Percentiles rank a stretch among this genome's conserved stretches.
Evolutionary conservation across 2,797 vertebrate genomes (phyloP).

Genomic region (Manis pentadactyla): DNA sequence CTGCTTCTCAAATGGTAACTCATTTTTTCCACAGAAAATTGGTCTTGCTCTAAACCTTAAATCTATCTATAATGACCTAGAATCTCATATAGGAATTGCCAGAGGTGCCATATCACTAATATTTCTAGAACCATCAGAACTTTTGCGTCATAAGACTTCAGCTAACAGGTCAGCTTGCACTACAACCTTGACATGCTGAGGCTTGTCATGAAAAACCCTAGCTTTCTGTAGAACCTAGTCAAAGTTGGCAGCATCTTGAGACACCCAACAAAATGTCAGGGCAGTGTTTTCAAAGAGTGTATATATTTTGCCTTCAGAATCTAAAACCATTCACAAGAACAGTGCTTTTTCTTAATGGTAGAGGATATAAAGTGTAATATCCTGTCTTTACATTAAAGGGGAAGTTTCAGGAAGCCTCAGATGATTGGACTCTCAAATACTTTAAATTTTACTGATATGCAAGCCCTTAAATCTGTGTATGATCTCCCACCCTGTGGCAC

Average conservation of each 20-base stretch:
- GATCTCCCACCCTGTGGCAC: neutral
- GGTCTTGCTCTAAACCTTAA: neutral
- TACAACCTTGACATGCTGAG: neutral
- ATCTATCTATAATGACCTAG: neutral
- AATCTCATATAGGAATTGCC: neutral
- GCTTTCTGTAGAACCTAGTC: neutral
- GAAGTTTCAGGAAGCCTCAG: neutral
- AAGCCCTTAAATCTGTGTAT: neutral
- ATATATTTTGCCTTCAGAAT: neutral
- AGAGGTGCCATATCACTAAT: neutral
- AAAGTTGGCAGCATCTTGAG: neutral
- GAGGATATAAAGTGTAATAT: neutral
- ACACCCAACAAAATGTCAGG: neutral
- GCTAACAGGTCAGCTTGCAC: neutral
- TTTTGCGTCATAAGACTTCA: neutral
- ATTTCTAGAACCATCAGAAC: neutral
- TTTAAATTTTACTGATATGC: neutral
- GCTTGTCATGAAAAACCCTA: neutral
- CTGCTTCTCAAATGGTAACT: neutral
- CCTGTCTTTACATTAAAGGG: neutral
- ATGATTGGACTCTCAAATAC: neutral
- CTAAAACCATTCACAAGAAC: neutral
- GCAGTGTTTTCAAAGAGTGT: neutral
- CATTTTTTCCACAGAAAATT: neutral
- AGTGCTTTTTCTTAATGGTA: neutral